Conservation (phyloP, 1,140 invertebrate genomes). For the Vanessa atalanta region DNA sequence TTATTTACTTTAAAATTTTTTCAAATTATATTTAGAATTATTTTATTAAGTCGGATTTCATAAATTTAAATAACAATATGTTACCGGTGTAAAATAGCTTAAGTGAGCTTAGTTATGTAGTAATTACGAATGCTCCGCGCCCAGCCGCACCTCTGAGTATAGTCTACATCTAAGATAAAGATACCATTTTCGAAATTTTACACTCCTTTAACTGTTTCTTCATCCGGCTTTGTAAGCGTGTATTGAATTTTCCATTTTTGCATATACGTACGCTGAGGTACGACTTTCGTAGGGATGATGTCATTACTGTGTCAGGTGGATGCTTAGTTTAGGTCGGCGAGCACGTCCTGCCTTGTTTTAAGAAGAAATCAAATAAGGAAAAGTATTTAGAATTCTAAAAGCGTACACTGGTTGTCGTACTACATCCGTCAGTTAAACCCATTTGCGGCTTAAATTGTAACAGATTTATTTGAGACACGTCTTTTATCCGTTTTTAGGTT, state of each 20-base stretch:
- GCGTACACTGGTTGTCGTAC: constrained; percentile 22
- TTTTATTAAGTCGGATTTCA: too few relatives aligned
- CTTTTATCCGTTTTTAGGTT: neutral
- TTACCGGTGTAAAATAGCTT: constrained; percentile 15
- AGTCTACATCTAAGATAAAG: neutral
- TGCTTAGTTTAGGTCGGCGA: constrained; percentile 32
- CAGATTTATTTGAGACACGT: constrained; percentile 18
- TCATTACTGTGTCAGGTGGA: constrained; percentile 47
- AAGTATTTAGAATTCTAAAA: constrained; percentile 42
- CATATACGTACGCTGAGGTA: constrained; percentile 1
- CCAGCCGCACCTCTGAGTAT: constrained; percentile 27
- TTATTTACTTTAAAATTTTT: neutral
- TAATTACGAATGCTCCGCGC: constrained; percentile 24
- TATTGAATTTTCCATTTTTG: constrained; percentile 21
- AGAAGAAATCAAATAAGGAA: constrained; percentile 47
- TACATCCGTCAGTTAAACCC: constrained; percentile 34
- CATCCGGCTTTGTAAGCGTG: constrained; percentile 6
- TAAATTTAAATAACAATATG: neutral
- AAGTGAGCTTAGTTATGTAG: neutral
- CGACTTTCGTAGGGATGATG: constrained; percentile 49
- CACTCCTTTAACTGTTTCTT: constrained; percentile 13
- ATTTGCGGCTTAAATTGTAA: constrained; percentile 29
- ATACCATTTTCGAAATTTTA: constrained; percentile 23
- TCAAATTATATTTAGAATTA: too few relatives aligned
- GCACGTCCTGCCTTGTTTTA: constrained; percentile 34